A percentile compares a stretch with the other conserved stretches of the same genome.
phyloP scores from a whole-genome alignment of 2,888 invertebrate genomes.

The Clepsis dumicolana region DNA sequence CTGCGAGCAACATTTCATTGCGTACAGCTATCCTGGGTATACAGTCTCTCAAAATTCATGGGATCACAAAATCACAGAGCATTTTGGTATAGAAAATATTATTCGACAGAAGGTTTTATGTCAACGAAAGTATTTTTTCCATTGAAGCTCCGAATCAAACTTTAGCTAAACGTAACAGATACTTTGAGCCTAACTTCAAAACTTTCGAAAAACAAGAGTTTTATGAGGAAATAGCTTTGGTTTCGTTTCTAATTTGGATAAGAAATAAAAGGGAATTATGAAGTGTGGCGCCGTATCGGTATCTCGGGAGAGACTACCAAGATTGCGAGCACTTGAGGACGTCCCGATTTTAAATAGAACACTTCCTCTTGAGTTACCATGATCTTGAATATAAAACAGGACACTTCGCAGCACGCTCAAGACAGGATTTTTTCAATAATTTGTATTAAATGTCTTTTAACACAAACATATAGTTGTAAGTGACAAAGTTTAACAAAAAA shows the following conservation, averaged over 20 bases:
- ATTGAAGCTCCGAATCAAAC: not conserved
- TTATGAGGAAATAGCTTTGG: not conserved
- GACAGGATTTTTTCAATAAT: not conserved
- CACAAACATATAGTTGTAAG: too few species aligned
- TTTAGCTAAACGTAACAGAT: not conserved
- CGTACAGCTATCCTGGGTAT: not conserved
- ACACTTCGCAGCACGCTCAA: not conserved
- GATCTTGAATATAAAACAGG: conserved; percentile 27
- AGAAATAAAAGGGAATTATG: too few species aligned
- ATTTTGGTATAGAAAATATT: not conserved
- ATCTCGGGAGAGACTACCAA: conserved; percentile 21
- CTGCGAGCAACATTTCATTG: conserved; percentile 54
- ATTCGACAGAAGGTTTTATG: not conserved
- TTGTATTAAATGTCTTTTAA: too few species aligned
- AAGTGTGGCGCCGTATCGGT: not conserved
- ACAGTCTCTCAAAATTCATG: not conserved
- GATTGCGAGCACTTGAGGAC: conserved; percentile 24
- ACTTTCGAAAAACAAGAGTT: not conserved
- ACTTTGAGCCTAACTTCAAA: not conserved
- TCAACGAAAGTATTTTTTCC: not conserved
- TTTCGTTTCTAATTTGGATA: not conserved
- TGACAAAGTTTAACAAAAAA: too few species aligned
- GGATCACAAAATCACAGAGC: not conserved
- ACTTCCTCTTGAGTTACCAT: conserved; percentile 26
- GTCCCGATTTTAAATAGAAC: conserved; percentile 31